Percentiles rank a stretch among this genome's conserved stretches.
These are phyloP conservation scores for Daphoenositta chrysoptera DNA, from an alignment of 2,113 vertebrate genomes.

Conservation along the genomic window DNA sequence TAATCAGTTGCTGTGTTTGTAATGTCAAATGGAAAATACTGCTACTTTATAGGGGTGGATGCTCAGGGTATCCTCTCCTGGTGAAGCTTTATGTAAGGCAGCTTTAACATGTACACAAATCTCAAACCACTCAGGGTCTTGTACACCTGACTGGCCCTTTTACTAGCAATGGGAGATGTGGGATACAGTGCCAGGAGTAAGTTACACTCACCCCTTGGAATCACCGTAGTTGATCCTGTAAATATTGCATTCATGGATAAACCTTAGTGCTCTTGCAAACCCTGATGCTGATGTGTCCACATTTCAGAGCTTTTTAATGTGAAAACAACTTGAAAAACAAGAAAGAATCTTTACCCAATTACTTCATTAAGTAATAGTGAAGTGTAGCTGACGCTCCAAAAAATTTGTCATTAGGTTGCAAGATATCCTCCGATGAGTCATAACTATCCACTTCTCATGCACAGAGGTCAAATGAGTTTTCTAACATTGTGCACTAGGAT, in stretches of 20 bases:
- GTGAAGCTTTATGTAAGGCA: background rate
- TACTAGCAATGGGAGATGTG: background rate
- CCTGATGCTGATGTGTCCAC: background rate
- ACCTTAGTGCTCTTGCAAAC: background rate
- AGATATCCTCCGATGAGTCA: background rate
- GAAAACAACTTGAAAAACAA: background rate
- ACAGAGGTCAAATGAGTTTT: background rate
- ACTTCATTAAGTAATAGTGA: background rate
- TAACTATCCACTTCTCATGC: background rate
- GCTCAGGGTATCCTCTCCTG: background rate
- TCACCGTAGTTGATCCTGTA: background rate
- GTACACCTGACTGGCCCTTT: background rate
- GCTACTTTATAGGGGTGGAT: background rate
- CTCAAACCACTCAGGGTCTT: background rate
- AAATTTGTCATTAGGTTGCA: background rate
- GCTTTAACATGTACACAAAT: background rate
- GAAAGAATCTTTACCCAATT: background rate
- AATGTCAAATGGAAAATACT: background rate
- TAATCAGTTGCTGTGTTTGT: background rate
- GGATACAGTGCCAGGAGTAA: background rate
- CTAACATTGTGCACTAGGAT: fast-evolving
- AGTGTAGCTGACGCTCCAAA: background rate
- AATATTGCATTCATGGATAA: background rate
- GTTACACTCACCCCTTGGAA: background rate
- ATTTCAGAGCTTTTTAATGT: background rate